These are phyloP conservation scores for Peromyscus eremicus DNA, from an alignment of 2,797 vertebrate species.

Conservation along the genomic window DNA sequence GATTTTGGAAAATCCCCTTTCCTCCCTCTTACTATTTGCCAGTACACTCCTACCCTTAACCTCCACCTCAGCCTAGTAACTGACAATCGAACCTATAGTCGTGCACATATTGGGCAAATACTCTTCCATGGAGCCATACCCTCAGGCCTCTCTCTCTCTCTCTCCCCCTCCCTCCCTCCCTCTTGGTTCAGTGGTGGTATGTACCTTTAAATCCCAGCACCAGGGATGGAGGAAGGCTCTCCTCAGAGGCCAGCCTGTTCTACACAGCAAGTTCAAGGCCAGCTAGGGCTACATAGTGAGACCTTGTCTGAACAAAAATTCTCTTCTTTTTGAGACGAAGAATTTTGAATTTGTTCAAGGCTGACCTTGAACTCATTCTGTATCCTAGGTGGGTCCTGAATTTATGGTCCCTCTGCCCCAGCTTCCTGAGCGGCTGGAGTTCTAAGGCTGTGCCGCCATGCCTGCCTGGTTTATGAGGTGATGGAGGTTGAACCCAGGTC, in stretches of 20 bases:
- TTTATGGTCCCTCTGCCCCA: background rate
- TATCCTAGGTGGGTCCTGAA: background rate
- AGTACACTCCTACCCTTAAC: background rate
- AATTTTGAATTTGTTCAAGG: background rate
- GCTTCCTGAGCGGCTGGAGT: background rate
- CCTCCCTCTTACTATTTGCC: background rate
- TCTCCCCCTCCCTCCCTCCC: too few species aligned
- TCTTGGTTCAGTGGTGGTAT: background rate
- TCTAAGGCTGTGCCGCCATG: background rate
- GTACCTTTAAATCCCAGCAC: background rate
- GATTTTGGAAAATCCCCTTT: conserved; percentile 11
- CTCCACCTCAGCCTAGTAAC: background rate
- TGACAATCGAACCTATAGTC: background rate
- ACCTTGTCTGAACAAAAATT: background rate
- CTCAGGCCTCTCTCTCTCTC: background rate
- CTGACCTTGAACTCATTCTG: background rate
- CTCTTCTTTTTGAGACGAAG: background rate
- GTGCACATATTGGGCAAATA: background rate
- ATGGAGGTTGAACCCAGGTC: background rate
- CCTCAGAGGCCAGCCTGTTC: background rate
- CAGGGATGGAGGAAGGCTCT: background rate
- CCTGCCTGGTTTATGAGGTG: background rate
- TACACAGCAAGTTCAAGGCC: background rate
- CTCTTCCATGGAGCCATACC: background rate
- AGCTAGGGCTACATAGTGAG: background rate